Evolutionary conservation across 2,113 vertebrate species (phyloP).

Genomic region (Camarhynchus parvulus): DNA sequence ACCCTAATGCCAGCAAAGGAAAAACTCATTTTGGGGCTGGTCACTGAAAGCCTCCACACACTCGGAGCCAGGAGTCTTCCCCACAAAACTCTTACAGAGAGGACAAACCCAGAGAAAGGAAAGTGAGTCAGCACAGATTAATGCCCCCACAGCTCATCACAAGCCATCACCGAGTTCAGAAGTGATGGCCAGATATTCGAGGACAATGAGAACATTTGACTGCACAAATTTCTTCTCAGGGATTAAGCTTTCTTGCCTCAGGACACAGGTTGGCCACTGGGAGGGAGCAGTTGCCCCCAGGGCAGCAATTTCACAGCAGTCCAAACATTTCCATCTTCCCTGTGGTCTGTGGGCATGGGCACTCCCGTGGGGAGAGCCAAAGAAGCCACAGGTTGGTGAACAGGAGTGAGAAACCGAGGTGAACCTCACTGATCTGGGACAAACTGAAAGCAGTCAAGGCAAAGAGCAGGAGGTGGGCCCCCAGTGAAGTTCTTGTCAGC

Average conservation of each 20-base stretch:
- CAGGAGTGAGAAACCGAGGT: neutral
- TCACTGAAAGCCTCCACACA: neutral
- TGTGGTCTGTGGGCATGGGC: neutral
- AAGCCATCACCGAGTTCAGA: neutral
- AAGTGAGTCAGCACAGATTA: neutral
- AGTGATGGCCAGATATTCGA: neutral
- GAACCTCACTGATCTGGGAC: neutral
- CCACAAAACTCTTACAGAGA: neutral
- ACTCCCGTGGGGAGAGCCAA: neutral
- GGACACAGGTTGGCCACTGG: neutral
- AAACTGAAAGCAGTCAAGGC: neutral
- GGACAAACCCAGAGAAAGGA: neutral
- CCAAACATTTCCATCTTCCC: neutral
- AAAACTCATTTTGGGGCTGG: neutral
- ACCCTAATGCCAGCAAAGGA: neutral
- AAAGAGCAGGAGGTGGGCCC: neutral
- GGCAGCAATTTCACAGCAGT: neutral
- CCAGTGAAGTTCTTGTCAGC: neutral
- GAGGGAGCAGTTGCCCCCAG: neutral
- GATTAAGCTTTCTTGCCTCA: neutral
- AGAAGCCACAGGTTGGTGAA: neutral
- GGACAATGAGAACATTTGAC: neutral
- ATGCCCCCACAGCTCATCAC: neutral
- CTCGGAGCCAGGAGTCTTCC: neutral
- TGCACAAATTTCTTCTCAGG: neutral